Evolutionary conservation across 2,797 vertebrate genomes (phyloP), one percentile per base, ranked within the genome.

Genomic region (Manis pentadactyla): DNA sequence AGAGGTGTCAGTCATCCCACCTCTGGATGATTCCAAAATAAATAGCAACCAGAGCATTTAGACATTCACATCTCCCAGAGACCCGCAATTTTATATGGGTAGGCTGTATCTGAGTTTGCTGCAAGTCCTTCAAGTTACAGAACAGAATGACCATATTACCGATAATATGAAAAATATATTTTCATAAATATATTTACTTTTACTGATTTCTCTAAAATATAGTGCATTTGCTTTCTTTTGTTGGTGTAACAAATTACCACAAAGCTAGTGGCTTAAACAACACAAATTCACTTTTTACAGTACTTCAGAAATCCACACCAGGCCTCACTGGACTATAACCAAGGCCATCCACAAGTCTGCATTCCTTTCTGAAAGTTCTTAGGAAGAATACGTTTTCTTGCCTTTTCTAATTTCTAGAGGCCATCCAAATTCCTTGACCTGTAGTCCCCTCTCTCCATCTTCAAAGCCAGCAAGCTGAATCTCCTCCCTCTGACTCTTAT

Each of bases 361-460:
- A 51, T 82, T 61, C 39, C 51, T 83, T 96, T 84, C 42, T 75
- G 61, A 29, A 77, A 31, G 4, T 71, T 94, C 34, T 66, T 66
- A 34, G 29, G 15, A 15, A 93, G 39, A 86, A 79, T 82, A 46
- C 71, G 27, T 79, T 87, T 61, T 34, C 81, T 92, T 68, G 39
- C n/a, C n/a, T 85, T 92, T 93, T 77, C 31, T 86, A 27, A 19
- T 25, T 86, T 95, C n/a, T 46, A 94, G 68, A 90, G 49, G 79
- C 49, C 46, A 42, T n/a, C 13, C n/a, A n/a, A 55, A 81, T 31
- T 86, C 23, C 37, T 86, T 84, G 42, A 29, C 10, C 71, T 42
- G 10, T 49, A 29, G 1, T 10, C 0, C 11, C 0, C 23, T 75
- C 81, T 19, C 57, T 75, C 21, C 6, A 42, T 57, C 59, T 96